These are phyloP conservation scores for Channa maculata DNA, from an alignment of 2,113 vertebrate genomes.

Conservation along the genomic window DNA sequence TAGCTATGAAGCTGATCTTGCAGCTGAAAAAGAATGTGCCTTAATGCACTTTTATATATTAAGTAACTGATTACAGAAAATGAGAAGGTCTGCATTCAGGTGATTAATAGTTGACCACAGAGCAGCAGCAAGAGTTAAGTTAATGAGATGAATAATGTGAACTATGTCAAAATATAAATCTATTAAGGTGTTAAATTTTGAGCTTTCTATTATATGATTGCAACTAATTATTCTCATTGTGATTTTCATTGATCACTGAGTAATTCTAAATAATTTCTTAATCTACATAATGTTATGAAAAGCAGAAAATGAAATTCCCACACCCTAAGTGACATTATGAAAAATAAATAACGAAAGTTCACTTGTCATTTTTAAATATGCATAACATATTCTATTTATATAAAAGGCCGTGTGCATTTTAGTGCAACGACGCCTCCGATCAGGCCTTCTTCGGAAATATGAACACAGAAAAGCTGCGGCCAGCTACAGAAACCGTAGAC, in stretches of 20 bases:
- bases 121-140: neutral
- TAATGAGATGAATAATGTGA: no score
- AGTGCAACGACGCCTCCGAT: conserved; percentile 33
- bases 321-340: neutral
- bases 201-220: no score
- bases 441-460: conserved; percentile 34
- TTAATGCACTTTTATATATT: neutral
- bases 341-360: neutral
- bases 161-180: no score
- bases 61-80: conserved; percentile 6
- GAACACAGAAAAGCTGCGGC: conserved; percentile 69
- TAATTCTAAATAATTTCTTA: no score
- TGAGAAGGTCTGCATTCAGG: neutral
- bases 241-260: no score
- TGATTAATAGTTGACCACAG: neutral
- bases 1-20: no score
- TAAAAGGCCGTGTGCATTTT: conserved; percentile 6
- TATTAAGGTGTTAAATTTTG: no score
- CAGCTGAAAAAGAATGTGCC: no score
- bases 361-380: no score
- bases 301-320: no score
- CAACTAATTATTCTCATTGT: no score
- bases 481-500: conserved; percentile 4
- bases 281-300: no score
- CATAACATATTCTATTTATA: neutral